phyloP scores from a whole-genome alignment of 1,140 invertebrate species.

The Maniola jurtina region DNA sequence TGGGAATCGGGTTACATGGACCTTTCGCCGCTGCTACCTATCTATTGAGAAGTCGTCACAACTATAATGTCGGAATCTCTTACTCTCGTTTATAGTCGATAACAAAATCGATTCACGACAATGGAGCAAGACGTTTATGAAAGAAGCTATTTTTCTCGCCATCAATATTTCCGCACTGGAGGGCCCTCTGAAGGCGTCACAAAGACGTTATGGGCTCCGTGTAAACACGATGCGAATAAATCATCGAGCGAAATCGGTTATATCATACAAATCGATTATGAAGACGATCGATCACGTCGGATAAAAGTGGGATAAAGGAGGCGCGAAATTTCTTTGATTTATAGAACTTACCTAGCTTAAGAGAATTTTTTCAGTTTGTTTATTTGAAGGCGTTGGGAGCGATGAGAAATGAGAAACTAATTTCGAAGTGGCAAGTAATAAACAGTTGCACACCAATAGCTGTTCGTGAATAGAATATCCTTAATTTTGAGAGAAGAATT shows the following conservation, averaged over 20 bases:
- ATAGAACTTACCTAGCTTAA: constrained; percentile 2
- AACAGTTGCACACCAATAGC: background rate
- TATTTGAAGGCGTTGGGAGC: background rate
- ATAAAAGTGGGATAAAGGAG: constrained; percentile 35
- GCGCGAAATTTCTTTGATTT: constrained; percentile 23
- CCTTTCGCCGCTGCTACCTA: no score
- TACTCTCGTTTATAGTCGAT: background rate
- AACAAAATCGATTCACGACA: constrained; percentile 56
- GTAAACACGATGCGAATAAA: constrained; percentile 51
- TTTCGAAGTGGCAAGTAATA: background rate
- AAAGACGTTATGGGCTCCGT: constrained; percentile 49
- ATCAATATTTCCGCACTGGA: constrained; percentile 46
- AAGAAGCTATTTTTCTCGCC: constrained; percentile 52
- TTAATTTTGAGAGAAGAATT: no score
- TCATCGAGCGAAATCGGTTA: constrained; percentile 39
- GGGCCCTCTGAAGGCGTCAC: constrained; percentile 43
- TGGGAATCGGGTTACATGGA: no score
- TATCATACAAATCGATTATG: constrained; percentile 49
- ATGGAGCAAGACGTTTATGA: constrained; percentile 38
- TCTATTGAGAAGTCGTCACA: background rate
- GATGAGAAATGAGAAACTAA: constrained; percentile 2
- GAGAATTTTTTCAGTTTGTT: constrained; percentile 11
- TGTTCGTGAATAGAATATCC: no score
- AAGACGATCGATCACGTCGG: constrained; percentile 45
- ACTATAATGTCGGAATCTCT: background rate